Percentiles rank a stretch among this genome's conserved stretches.
These are phyloP conservation scores for Volucella zonaria DNA, from an alignment of 2,888 invertebrate species.

Conservation along the genomic window DNA sequence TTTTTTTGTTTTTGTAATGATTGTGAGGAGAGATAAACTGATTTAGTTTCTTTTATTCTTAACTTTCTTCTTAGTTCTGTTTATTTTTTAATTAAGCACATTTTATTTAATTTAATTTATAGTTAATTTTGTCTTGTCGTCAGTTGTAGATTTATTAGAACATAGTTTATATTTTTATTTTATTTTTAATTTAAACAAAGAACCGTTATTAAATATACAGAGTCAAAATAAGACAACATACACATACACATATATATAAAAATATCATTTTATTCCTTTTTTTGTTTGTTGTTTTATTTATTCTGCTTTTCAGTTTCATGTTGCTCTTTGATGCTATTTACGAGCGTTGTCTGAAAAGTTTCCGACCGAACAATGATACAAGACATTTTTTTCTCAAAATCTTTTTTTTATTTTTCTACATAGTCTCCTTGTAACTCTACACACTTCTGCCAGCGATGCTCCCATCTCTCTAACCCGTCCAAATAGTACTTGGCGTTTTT, in stretches of 20 bases:
- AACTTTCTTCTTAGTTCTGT: constrained; percentile 21
- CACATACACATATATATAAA: constrained; percentile 25
- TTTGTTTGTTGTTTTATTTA: constrained; percentile 9
- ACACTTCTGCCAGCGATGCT: too few relatives aligned
- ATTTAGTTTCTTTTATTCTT: constrained; percentile 48
- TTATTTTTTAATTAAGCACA: constrained; percentile 14
- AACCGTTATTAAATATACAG: constrained; percentile 71
- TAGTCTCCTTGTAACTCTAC: too few relatives aligned
- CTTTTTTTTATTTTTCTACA: too few relatives aligned
- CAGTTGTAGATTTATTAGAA: constrained; percentile 60
- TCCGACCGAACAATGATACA: too few relatives aligned
- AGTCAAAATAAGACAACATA: constrained; percentile 70
- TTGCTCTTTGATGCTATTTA: too few relatives aligned
- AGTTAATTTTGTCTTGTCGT: constrained; percentile 64
- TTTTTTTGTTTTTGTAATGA: constrained; percentile 27
- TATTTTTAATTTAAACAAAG: constrained; percentile 69
- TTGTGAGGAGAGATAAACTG: constrained; percentile 71
- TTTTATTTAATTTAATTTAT: constrained; percentile 63
- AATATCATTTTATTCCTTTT: constrained; percentile 46
- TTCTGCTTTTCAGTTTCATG: too few relatives aligned
- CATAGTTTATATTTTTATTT: constrained; percentile 54
- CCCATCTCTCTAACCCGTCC: too few relatives aligned
- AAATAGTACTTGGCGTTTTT: too few relatives aligned
- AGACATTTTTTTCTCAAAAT: too few relatives aligned
- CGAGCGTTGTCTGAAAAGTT: too few relatives aligned